Conservation (phyloP, 2,113 vertebrate species). For the Chaetops frenatus region DNA sequence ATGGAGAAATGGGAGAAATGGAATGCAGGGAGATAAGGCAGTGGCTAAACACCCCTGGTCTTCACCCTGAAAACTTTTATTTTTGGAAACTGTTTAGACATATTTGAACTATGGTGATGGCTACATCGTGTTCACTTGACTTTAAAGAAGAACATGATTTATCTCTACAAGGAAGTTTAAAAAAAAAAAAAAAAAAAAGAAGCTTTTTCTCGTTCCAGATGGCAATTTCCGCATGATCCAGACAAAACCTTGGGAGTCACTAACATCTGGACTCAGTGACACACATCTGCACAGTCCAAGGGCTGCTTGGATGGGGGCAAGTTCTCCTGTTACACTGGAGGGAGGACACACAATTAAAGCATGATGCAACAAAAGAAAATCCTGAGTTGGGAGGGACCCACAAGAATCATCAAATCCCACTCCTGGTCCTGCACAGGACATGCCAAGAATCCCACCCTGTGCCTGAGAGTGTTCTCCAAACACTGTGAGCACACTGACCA, state of each 20-base stretch:
- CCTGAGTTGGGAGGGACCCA: neutral
- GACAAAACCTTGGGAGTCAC: neutral
- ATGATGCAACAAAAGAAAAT: neutral
- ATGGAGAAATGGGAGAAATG: neutral
- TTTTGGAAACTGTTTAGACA: neutral
- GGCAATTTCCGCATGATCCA: neutral
- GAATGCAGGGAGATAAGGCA: neutral
- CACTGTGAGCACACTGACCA: neutral
- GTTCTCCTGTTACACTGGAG: neutral
- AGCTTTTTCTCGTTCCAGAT: neutral
- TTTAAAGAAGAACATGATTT: neutral
- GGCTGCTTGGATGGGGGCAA: neutral
- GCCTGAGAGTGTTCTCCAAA: neutral
- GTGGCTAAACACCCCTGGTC: neutral
- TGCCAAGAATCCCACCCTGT: neutral
- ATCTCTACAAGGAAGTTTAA: neutral
- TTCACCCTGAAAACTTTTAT: neutral
- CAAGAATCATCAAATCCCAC: neutral
- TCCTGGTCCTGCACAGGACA: neutral
- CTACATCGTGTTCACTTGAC: neutral
- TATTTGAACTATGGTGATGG: neutral
- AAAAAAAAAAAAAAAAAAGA: neutral
- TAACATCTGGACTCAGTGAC: neutral
- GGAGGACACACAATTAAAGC: neutral
- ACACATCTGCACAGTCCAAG: neutral